Evolutionary conservation across 1,140 invertebrate species (phyloP).

Genomic region (Psix sp.): DNA sequence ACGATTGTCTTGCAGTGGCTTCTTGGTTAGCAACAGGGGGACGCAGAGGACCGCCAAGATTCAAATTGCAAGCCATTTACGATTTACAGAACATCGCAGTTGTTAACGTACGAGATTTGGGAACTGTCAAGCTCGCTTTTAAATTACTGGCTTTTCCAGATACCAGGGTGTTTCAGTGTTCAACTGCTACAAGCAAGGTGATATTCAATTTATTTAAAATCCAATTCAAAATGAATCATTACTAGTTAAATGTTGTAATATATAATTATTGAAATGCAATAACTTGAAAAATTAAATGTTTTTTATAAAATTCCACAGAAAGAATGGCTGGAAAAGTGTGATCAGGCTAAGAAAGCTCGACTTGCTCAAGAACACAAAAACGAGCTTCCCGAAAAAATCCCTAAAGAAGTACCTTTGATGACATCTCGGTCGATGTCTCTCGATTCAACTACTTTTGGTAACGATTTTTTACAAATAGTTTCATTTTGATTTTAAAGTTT

Average conservation of each 20-base stretch:
- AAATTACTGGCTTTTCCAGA: constrained; percentile 96
- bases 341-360: constrained; percentile 92
- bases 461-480: too few relatives aligned
- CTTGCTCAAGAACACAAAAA: constrained; percentile 79
- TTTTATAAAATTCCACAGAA: constrained; percentile 79
- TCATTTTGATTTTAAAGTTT: too few relatives aligned
- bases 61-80: constrained; percentile 93
- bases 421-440: constrained; percentile 69
- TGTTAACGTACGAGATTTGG: constrained; percentile 95
- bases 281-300: not conserved
- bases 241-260: too few relatives aligned
- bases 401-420: constrained; percentile 54
- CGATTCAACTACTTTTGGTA: constrained; percentile 69
- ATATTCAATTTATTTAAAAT: not conserved
- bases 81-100: constrained; percentile 94
- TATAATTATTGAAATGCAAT: not conserved
- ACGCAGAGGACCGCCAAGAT: constrained; percentile 87
- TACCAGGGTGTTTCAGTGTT: constrained; percentile 93
- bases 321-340: constrained; percentile 96
- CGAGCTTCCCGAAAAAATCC: constrained; percentile 41
- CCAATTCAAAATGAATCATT: not conserved
- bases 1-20: constrained; percentile 88
- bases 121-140: constrained; percentile 93
- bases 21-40: constrained; percentile 71
- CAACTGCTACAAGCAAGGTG: constrained; percentile 79